These are phyloP conservation scores for Drosophila sordidapex DNA, from an alignment of 2,888 invertebrate genomes.

Conservation along the genomic window DNA sequence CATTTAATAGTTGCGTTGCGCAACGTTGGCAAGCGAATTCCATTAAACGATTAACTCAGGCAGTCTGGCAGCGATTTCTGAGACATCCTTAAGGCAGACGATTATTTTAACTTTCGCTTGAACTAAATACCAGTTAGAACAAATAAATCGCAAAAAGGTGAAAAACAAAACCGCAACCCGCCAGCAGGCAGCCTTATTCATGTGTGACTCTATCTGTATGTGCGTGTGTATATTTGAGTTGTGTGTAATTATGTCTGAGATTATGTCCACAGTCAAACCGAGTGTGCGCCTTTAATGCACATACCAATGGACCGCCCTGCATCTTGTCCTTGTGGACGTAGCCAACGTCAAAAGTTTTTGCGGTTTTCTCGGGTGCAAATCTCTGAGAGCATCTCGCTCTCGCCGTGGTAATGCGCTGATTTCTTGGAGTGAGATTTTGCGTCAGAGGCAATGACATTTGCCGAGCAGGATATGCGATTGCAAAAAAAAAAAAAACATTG, in stretches of 20 bases:
- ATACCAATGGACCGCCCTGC: constrained; percentile 10
- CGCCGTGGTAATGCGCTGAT: constrained; percentile 47
- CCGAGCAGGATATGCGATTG: neutral
- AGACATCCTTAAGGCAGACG: constrained; percentile 56
- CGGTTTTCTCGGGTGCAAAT: constrained; percentile 59
- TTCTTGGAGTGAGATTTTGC: constrained; percentile 57
- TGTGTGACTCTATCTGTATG: constrained; percentile 46
- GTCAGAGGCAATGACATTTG: constrained; percentile 35
- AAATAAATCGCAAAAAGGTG: constrained; percentile 34
- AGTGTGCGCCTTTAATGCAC: constrained; percentile 42
- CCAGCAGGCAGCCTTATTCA: constrained; percentile 53
- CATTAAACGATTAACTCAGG: constrained; percentile 36
- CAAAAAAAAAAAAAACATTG: neutral
- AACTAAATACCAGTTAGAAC: constrained; percentile 25
- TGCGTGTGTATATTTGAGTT: constrained; percentile 29
- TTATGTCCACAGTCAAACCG: constrained; percentile 72
- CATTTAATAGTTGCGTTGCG: constrained; percentile 64
- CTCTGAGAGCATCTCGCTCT: constrained; percentile 38
- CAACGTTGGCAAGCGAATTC: constrained; percentile 41
- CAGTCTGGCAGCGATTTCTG: constrained; percentile 1
- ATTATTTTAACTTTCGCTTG: constrained; percentile 58
- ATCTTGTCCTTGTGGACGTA: constrained; percentile 44
- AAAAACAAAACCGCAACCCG: constrained; percentile 32
- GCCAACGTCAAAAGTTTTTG: constrained; percentile 71
- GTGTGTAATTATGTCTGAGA: constrained; percentile 80